Percentiles rank a stretch among this genome's conserved stretches.
phyloP scores from a whole-genome alignment of 2,797 vertebrate genomes.

The Enteromius viviparus region DNA sequence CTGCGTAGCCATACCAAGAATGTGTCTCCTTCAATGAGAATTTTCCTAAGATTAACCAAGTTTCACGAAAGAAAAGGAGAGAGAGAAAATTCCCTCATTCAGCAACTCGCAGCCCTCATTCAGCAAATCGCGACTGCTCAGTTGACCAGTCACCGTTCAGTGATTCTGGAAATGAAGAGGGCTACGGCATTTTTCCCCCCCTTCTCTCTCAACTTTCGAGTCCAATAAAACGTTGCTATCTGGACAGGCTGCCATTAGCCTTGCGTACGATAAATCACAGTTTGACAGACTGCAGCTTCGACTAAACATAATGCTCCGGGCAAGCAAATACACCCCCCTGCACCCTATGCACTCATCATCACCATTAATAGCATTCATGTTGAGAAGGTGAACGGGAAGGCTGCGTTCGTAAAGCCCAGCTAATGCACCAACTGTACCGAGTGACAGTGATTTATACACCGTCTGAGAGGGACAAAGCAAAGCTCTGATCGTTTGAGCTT shows the following conservation, averaged over 20 bases:
- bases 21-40: conserved; percentile 46
- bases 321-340: conserved; percentile 55
- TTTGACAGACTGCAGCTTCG: conserved; percentile 74
- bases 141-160: conserved; percentile 62
- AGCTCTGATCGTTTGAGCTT: conserved; percentile 20
- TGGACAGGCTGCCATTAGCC: conserved; percentile 72
- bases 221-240: conserved; percentile 73
- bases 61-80: conserved; percentile 35
- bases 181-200: background rate
- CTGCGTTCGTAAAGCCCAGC: conserved; percentile 39
- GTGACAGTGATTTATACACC: conserved; percentile 55
- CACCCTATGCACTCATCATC: conserved; percentile 49
- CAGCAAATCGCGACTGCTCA: conserved; percentile 62
- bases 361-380: conserved; percentile 53
- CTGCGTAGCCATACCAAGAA: conserved; percentile 50
- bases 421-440: conserved; percentile 59
- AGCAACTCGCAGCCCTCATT: conserved; percentile 62
- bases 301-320: conserved; percentile 73
- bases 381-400: conserved; percentile 57
- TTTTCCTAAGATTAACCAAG: conserved; percentile 55
- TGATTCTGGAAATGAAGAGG: conserved; percentile 56
- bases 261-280: conserved; percentile 75
- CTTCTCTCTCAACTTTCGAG: conserved; percentile 47
- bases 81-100: conserved; percentile 46
- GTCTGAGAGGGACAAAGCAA: conserved; percentile 39